Evolutionary conservation across 2,797 vertebrate species (phyloP).

Genomic region (Sebastes hopkinsi): DNA sequence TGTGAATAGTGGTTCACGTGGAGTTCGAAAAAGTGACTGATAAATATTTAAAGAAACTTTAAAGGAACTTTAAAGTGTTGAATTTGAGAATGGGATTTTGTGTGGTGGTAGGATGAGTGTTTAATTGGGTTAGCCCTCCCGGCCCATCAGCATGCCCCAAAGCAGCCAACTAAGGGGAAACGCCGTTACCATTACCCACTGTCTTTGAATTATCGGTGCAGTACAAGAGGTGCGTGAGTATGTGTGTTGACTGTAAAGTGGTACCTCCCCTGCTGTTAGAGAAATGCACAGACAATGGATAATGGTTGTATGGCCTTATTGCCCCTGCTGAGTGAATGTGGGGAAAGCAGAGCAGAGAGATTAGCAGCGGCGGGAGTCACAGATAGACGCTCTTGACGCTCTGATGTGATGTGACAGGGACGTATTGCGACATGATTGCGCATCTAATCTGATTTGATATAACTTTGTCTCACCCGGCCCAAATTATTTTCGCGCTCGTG

Average conservation of each 20-base stretch:
- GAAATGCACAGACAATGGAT: constrained; percentile 14
- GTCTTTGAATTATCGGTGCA: background rate
- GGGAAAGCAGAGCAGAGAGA: background rate
- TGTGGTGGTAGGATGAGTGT: background rate
- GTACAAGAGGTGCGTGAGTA: background rate
- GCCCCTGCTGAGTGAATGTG: constrained; percentile 3
- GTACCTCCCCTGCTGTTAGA: background rate
- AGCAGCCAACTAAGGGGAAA: background rate
- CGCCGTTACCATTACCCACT: background rate
- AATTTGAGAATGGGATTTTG: background rate
- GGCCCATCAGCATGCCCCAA: background rate
- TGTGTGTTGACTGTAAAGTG: constrained; percentile 16
- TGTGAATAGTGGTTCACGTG: background rate
- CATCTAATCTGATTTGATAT: constrained; percentile 5
- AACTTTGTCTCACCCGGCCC: constrained; percentile 7
- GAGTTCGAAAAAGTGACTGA: background rate
- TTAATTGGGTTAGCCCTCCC: too few species aligned
- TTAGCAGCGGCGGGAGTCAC: background rate
- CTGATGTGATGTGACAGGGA: constrained; percentile 24
- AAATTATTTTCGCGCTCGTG: constrained; percentile 18
- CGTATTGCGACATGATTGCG: background rate
- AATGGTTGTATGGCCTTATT: background rate
- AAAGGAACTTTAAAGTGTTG: background rate
- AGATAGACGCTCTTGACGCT: background rate
- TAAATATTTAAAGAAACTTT: background rate